Base-by-base conservation (phyloP, 2,113 vertebrate genomes). In the Eptesicus fuscus region DNA sequence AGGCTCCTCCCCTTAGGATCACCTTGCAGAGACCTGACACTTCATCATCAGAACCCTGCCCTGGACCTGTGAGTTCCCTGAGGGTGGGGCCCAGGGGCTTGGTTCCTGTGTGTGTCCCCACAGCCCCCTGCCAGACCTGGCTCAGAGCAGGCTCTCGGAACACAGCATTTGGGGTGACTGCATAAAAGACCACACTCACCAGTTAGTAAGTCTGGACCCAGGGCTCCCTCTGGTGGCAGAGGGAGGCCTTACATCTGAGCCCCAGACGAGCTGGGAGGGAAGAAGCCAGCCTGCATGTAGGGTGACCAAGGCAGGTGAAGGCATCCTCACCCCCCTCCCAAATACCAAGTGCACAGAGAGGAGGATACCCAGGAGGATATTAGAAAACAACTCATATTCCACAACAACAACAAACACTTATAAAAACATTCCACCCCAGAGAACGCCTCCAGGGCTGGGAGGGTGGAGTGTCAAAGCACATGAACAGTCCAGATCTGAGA, bases 401-500 rank as follows among this genome's bases (percentile, higher is more conserved):
- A 95, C 80, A 90, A 90, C 93, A 93, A 92, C 35, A 59, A 9
- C 22, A 14, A 67, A 67, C 14, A n/a, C 30, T 7, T 17, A 67
- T 17, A 67, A 67, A 67, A n/a, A n/a, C 30, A n/a, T n/a, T 78
- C 16, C 61, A 71, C 83, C 53, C 76, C 65, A 56, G 61, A 37
- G 63, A 40, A 80, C 44, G 32, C 44, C 49, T 49, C 82, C 53
- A 14, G 67, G 71, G n/a, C 42, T 63, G 32, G 49, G 42, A 10
- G 28, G 18, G 6, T 1, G 11, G 44, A 14, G 13, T 7, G 5
- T 99, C 97, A 99, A 30, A 99, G 97, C 87, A 99, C 97, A 59
- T 99, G 97, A 4, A 99, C 44, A 37, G 99, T 98, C 99, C 99
- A 99, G 83, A 98, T 92, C 93, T 99, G 99, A 0, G 98, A 98